These are phyloP conservation scores for Macrostomum lignano DNA, from an alignment of 1,140 invertebrate species.

Conservation along the genomic window DNA sequence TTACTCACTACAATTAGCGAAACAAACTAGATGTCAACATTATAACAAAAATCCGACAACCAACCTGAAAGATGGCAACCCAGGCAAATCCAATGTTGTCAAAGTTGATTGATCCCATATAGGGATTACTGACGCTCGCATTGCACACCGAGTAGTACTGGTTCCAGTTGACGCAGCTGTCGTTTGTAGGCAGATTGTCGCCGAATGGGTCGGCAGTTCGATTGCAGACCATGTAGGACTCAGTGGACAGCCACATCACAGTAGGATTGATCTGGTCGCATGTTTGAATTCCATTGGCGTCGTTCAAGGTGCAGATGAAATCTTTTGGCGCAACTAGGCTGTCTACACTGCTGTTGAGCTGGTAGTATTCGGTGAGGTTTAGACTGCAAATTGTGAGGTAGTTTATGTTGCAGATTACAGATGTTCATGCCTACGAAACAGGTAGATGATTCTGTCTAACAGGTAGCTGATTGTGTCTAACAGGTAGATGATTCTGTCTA, in stretches of 20 bases:
- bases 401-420: too few relatives aligned
- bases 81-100: slow-evolving; percentile 97
- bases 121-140: slow-evolving; percentile 71
- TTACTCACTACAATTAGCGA: slow-evolving; percentile 75
- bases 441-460: too few relatives aligned
- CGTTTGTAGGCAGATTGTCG: slow-evolving; percentile 19
- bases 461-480: too few relatives aligned
- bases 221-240: slow-evolving; percentile 1
- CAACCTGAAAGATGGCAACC: slow-evolving; percentile 95
- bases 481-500: too few relatives aligned
- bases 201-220: slow-evolving; percentile 11
- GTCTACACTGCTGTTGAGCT: slow-evolving; percentile 24
- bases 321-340: slow-evolving; percentile 43
- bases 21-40: slow-evolving; percentile 98
- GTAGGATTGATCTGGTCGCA: slow-evolving; percentile 58
- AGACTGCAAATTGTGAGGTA: slow-evolving; percentile 7
- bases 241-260: slow-evolving; percentile 29
- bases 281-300: slow-evolving; percentile 72
- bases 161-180: slow-evolving; percentile 79
- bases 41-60: not conserved
- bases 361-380: slow-evolving; percentile 6
- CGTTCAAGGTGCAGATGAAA: slow-evolving; percentile 75
- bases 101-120: slow-evolving; percentile 92
- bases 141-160: slow-evolving; percentile 84
- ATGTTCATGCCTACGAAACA: too few relatives aligned